These are phyloP conservation scores for Oreonectes daqikongensis DNA, from an alignment of 2,797 vertebrate species.

Conservation along the genomic window DNA sequence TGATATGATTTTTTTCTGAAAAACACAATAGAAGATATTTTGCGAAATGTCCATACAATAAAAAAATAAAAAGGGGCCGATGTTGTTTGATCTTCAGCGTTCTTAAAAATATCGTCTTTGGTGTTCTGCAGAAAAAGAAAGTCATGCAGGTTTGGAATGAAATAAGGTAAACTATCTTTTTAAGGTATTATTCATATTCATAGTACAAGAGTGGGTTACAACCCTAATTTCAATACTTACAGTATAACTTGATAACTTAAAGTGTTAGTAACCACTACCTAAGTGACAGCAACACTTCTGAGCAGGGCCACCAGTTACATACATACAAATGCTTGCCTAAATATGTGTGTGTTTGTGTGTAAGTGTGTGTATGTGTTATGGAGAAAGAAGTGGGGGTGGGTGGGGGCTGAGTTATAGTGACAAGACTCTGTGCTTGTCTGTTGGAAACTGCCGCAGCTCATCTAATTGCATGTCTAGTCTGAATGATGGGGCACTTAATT, in stretches of 20 bases:
- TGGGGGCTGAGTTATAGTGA: constrained; percentile 83
- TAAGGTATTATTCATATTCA: not conserved
- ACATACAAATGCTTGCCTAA: no score
- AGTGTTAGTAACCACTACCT: no score
- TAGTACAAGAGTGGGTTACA: not conserved
- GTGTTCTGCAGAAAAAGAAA: no score
- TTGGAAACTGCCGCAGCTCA: constrained; percentile 87
- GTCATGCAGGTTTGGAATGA: no score
- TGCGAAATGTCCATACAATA: no score
- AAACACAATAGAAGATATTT: no score
- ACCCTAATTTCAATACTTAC: not conserved
- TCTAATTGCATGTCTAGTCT: constrained; percentile 94
- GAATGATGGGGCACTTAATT: constrained; percentile 97
- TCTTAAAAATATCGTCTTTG: no score
- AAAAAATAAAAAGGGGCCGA: no score
- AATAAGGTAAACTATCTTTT: no score
- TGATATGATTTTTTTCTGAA: no score
- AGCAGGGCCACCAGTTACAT: not conserved
- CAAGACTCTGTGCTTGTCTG: constrained; percentile 81
- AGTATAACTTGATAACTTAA: no score
- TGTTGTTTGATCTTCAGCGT: no score
- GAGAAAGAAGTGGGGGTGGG: constrained; percentile 35
- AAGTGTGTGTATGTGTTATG: constrained; percentile 33
- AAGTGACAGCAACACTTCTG: not conserved
- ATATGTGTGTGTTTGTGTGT: constrained; percentile 33